Evolutionary conservation across 92 coral and sea anemone genomes (phyloP), one percentile per base, ranked within the genome.

Genomic region (Zoanthus sansibaricus): DNA sequence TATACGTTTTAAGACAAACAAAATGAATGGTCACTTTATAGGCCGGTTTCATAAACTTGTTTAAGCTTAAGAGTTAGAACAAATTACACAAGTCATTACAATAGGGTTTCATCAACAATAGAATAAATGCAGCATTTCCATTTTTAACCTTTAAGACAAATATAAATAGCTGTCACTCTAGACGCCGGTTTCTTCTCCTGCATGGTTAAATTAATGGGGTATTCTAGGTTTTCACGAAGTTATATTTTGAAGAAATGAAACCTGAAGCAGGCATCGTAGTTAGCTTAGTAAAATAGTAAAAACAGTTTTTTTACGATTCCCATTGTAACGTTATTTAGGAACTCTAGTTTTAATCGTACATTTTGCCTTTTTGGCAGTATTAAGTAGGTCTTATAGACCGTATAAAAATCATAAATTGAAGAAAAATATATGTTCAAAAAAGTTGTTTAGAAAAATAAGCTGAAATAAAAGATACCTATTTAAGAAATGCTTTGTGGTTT

Each of bases 311-410:
- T 18, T 46, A 14, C 1, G 15, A 16, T n/a, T 59, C 16, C 42
- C 71, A 17, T 71, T 9, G 83, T 61, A 7, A 0, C 2, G 30
- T 4, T 9, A 62, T 64, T 44, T 25, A 44, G 44, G 25, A 25
- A 5, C 55, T 30, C 66, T 9, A 12, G 46, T 80, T 64, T 20
- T 80, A 58, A 72, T 64, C 62, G 85, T 80, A 80, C 46, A 15
- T 66, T 80, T 80, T 80, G 85, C 85, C 85, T 80, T 80, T 80
- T 80, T 10, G 85, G 85, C 85, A 80, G 75, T 66, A n/a, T 17
- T 80, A 31, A 66, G 85, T 80, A 80, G 85, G 85, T 80, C 85
- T 80, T 30, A 66, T 80, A 80, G 85, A 80, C 85, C 85, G 46
- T 49, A 16, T 1, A 46, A 44, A 47, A 20, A 2, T 49, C 20